Base-by-base conservation (phyloP, 2,797 vertebrate genomes). In the Phataginus tetradactyla region DNA sequence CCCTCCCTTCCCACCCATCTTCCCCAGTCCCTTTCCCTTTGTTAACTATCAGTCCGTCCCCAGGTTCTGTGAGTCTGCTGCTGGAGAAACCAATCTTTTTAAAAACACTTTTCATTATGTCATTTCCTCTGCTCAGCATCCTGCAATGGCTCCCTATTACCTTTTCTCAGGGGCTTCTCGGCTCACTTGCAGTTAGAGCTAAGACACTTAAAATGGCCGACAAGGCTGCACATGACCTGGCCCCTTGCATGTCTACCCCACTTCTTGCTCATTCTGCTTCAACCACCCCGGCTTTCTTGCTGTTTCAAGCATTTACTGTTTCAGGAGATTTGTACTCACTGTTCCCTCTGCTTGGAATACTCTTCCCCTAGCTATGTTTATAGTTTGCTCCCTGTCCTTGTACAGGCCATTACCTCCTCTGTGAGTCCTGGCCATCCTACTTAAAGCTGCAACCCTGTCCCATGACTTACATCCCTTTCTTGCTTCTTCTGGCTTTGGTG, bases 131-230 rank as follows among this genome's bases (percentile, higher is more conserved):
- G 61, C 51, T 95, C 66, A 87, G 0, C 23, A 78, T 75, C 71
- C 86, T 96, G 75, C 53, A 85, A 0, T 93, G 74, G 53, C 39
- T 89, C 83, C 69, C 74, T 96, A 37, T 94, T 96, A 69, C 75
- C 69, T 91, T 95, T 77, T 39, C 51, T 88, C 80, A 91, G 59
- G 53, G 91, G 27, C 34, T 94, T 88, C 61, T 89, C 75, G 61
- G 96, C 25, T 85, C 68, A 57, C 32, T 81, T 0, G 0, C 20
- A 79, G 8, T 90, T 89, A 91, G 72, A 91, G 18, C 80, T 80
- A n/a, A 42, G 81, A 61, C 61, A 77, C 64, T 96, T 88, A 95
- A 97, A 95, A 95, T 96, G 91, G 49, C 91, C 0, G 80, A 89
- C 55, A 90, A 61, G n/a, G 74, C 15, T 25, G 59, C 64, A 53